Percentiles rank a stretch among this genome's conserved stretches.
Conservation (phyloP, 1,140 invertebrate genomes). For the Sitobion miscanthi region DNA sequence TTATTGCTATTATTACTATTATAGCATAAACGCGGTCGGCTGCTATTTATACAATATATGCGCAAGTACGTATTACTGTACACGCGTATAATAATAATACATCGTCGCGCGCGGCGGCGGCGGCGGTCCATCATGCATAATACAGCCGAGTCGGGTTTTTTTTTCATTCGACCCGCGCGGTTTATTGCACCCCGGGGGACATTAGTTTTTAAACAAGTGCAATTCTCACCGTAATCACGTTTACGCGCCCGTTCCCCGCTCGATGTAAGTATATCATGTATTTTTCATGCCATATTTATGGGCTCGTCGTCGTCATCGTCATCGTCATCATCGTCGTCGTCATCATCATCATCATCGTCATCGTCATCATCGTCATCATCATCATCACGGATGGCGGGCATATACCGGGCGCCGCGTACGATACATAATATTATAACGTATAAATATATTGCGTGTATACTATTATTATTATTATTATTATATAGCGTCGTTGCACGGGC, state of each 20-base stretch:
- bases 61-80: neutral
- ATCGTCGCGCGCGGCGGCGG: neutral
- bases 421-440: neutral
- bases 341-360: too few relatives aligned
- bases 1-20: too few relatives aligned
- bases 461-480: neutral
- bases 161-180: neutral
- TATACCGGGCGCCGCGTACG: neutral
- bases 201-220: constrained; percentile 56
- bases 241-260: neutral
- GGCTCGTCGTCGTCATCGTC: neutral
- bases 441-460: neutral
- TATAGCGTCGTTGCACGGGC: neutral
- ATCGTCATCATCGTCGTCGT: neutral
- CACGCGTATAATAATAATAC: neutral
- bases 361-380: too few relatives aligned
- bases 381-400: neutral
- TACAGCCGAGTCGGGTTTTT: neutral
- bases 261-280: constrained; percentile 41
- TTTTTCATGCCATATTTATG: constrained; percentile 44
- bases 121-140: constrained; percentile 17
- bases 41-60: too few relatives aligned
- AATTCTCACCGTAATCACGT: constrained; percentile 56
- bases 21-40: too few relatives aligned
- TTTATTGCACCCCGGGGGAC: constrained; percentile 55